These are phyloP conservation scores for Spheniscus humboldti DNA, from an alignment of 2,797 vertebrate genomes.

Conservation along the genomic window DNA sequence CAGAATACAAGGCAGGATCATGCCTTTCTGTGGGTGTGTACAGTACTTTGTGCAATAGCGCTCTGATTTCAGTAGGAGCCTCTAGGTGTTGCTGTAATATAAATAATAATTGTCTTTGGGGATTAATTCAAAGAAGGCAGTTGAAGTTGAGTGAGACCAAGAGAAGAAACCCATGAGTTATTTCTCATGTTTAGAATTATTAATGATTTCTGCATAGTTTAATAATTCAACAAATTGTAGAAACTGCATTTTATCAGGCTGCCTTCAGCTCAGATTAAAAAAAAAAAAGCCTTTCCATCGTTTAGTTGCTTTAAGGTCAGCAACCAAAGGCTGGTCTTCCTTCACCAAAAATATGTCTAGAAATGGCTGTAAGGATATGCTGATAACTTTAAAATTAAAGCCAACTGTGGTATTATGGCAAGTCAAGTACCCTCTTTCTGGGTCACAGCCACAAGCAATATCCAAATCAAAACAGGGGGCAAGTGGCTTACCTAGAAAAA, in stretches of 20 bases:
- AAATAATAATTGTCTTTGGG: slow-evolving; percentile 29
- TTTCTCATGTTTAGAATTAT: slow-evolving; percentile 42
- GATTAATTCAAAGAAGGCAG: background rate
- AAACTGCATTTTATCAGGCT: slow-evolving; percentile 37
- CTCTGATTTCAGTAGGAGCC: slow-evolving; percentile 15
- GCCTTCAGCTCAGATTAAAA: background rate
- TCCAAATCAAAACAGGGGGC: background rate
- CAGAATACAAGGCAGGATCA: background rate
- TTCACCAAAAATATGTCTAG: slow-evolving; percentile 32
- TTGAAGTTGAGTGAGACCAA: background rate
- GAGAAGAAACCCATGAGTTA: background rate
- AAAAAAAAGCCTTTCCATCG: background rate
- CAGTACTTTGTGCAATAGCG: background rate
- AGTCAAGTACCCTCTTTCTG: background rate
- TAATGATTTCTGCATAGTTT: slow-evolving; percentile 64
- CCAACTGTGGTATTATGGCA: background rate
- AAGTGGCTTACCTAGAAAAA: background rate
- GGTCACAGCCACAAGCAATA: background rate
- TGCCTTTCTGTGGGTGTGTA: background rate
- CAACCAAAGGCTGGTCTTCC: slow-evolving; percentile 22
- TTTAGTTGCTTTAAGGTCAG: background rate
- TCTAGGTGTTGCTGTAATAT: slow-evolving; percentile 55
- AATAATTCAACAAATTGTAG: slow-evolving; percentile 65
- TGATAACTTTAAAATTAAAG: slow-evolving; percentile 37
- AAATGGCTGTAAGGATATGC: background rate